These are phyloP conservation scores for Julus scanicus DNA, from an alignment of 2,888 invertebrate genomes.

Conservation along the genomic window DNA sequence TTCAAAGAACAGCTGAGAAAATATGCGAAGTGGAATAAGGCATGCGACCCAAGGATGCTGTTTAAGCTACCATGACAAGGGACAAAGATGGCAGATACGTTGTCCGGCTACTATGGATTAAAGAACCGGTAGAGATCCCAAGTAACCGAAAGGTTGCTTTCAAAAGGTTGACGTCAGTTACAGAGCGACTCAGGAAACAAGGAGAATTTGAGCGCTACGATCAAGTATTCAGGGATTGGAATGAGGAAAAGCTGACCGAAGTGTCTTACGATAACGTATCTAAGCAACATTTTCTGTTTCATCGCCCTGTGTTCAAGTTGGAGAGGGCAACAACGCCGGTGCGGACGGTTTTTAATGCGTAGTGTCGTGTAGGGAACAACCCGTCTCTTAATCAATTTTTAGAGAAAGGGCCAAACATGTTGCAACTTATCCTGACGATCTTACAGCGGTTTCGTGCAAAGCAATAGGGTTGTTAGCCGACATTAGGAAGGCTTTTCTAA, in stretches of 20 bases:
- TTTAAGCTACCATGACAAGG: background rate
- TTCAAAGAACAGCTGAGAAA: background rate
- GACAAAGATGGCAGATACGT: background rate
- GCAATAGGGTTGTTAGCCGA: too few relatives aligned
- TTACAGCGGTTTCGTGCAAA: too few relatives aligned
- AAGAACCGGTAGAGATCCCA: background rate
- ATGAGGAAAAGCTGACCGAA: background rate
- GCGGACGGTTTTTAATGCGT: constrained; percentile 4
- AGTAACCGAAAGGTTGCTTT: background rate
- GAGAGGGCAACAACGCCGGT: background rate
- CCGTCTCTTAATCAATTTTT: constrained; percentile 31
- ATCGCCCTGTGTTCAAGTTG: background rate
- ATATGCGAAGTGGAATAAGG: background rate
- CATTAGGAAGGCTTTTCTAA: too few relatives aligned
- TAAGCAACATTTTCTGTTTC: background rate
- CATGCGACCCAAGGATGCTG: background rate
- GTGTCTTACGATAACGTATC: background rate
- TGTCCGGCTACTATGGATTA: background rate
- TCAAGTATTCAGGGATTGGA: background rate
- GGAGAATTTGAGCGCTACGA: background rate
- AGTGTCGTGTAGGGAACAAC: too few relatives aligned
- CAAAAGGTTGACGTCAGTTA: background rate
- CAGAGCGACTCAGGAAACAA: background rate
- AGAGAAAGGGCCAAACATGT: background rate
- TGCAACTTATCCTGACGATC: background rate